Conservation (phyloP, 2,113 vertebrate genomes). For the Sebastes schlegelii region DNA sequence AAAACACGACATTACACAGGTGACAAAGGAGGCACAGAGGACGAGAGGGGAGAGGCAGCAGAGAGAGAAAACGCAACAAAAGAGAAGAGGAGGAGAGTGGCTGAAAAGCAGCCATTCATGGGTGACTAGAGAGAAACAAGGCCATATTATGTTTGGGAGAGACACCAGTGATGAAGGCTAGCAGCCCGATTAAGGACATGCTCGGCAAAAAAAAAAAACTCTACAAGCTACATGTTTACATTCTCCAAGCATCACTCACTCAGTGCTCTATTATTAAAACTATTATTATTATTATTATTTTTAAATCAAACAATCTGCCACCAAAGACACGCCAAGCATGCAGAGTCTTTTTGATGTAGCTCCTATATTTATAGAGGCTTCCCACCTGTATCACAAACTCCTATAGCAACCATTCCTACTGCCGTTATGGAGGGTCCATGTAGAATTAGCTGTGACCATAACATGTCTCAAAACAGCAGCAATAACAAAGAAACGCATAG, state of each 20-base stretch:
- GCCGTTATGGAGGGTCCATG: not conserved
- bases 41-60: constrained; percentile 9
- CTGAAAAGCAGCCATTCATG: constrained; percentile 74
- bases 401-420: not conserved
- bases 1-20: constrained; percentile 66
- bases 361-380: not conserved
- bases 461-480: not conserved
- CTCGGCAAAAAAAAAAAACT: constrained; percentile 6
- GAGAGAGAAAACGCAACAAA: constrained; percentile 45
- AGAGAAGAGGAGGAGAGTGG: constrained; percentile 54
- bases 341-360: constrained; percentile 7
- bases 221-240: constrained; percentile 30
- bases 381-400: constrained; percentile 13
- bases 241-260: constrained; percentile 35
- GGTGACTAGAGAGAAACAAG: constrained; percentile 74
- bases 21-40: constrained; percentile 43
- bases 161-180: constrained; percentile 52
- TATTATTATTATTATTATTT: constrained; percentile 30
- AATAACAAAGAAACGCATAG: not conserved
- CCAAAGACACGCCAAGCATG: constrained; percentile 25
- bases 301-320: constrained; percentile 19
- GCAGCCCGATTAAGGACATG: constrained; percentile 54
- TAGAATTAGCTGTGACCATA: not conserved
- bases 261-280: constrained; percentile 48
- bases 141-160: constrained; percentile 70